Conservation (phyloP, 1,140 invertebrate species). For the Lucilia sericata region DNA sequence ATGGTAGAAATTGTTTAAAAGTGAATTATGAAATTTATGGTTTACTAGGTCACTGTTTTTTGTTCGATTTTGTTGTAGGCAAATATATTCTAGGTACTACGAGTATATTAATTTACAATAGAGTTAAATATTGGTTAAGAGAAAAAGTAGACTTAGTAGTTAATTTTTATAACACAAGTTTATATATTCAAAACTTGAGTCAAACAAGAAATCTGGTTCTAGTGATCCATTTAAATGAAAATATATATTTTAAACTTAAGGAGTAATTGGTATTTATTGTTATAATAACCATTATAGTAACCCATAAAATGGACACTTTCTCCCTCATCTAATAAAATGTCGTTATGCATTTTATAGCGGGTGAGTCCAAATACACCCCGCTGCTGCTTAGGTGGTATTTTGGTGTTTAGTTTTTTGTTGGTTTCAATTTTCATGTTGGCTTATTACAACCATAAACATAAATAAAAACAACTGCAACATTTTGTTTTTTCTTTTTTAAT, state of each 20-base stretch:
- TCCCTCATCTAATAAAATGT: background rate
- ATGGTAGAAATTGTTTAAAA: background rate
- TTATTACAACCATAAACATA: conserved; percentile 19
- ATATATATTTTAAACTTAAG: too few relatives aligned
- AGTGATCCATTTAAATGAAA: too few relatives aligned
- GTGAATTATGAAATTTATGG: conserved; percentile 2
- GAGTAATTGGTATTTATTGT: too few relatives aligned
- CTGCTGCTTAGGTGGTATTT: conserved; percentile 19
- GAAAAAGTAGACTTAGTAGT: background rate
- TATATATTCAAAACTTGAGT: too few relatives aligned
- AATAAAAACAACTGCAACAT: background rate
- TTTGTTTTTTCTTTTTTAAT: background rate
- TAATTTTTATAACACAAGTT: background rate
- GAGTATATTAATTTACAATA: background rate
- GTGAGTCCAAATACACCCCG: background rate
- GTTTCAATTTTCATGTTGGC: conserved; percentile 15
- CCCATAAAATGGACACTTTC: background rate
- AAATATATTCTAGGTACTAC: background rate
- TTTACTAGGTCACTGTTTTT: background rate
- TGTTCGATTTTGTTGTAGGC: background rate
- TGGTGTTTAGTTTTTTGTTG: background rate
- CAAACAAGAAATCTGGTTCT: too few relatives aligned
- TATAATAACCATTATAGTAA: too few relatives aligned
- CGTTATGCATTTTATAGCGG: background rate
- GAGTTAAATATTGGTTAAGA: background rate